phyloP scores from a whole-genome alignment of 2,113 vertebrate species.

The Brachypteracias leptosomus region DNA sequence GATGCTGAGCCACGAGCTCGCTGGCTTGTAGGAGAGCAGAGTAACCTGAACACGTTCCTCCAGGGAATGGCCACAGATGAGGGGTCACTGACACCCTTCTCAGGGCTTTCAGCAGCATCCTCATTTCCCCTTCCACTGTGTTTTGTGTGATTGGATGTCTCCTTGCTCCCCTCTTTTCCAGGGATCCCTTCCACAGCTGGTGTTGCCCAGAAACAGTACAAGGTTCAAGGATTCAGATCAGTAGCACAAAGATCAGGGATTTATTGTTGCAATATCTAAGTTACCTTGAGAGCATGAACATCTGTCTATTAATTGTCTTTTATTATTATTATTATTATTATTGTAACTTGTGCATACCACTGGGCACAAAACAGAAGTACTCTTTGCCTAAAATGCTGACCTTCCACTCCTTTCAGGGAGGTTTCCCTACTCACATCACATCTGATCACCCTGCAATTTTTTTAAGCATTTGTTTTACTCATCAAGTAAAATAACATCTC shows the following conservation, averaged over 20 bases:
- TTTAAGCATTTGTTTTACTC: not conserved
- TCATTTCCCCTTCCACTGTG: rapidly evolving
- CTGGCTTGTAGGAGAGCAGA: rapidly evolving
- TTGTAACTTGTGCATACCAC: not conserved
- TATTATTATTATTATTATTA: too few species aligned
- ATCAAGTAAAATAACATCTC: not conserved
- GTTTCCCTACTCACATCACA: not conserved
- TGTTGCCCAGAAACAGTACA: not conserved
- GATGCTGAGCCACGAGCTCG: not conserved
- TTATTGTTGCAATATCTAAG: not conserved
- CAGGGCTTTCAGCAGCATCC: not conserved
- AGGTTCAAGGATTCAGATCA: not conserved
- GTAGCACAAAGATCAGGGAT: not conserved
- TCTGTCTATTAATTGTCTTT: too few species aligned
- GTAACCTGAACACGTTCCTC: not conserved
- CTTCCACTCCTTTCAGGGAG: not conserved
- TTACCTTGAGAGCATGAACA: not conserved
- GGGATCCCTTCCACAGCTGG: not conserved
- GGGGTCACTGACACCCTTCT: not conserved
- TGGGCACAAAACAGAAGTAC: not conserved
- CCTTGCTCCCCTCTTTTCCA: not conserved
- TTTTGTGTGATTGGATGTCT: not conserved
- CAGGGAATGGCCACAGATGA: rapidly evolving
- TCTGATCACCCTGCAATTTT: not conserved
- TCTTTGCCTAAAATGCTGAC: not conserved